phyloP scores from a whole-genome alignment of 2,113 vertebrate species.

The Myotis yumanensis region DNA sequence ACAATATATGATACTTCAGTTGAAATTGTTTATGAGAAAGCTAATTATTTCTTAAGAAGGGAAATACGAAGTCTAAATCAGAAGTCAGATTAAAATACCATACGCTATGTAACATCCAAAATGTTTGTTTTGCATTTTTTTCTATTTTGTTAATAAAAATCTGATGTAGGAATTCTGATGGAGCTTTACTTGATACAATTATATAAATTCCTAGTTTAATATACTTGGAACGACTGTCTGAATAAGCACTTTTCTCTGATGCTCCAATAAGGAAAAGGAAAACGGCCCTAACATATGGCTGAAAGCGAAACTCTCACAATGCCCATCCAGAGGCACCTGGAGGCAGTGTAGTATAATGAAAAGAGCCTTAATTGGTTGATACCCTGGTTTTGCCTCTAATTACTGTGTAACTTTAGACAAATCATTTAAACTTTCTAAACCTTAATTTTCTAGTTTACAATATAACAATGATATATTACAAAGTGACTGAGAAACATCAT shows the following conservation, averaged over 20 bases:
- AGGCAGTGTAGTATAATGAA: neutral
- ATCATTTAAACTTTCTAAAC: slow-evolving; percentile 23
- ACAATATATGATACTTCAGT: neutral
- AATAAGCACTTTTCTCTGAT: neutral
- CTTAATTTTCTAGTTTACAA: slow-evolving; percentile 13
- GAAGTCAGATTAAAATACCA: neutral
- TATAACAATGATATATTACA: neutral
- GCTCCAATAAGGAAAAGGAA: neutral
- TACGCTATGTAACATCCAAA: neutral
- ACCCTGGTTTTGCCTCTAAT: neutral
- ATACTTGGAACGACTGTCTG: neutral
- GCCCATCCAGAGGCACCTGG: neutral
- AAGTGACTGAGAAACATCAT: neutral
- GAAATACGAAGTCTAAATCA: neutral
- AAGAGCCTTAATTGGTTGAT: neutral
- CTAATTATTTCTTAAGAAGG: neutral
- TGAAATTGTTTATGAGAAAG: neutral
- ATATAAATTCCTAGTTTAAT: neutral
- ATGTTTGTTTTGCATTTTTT: neutral
- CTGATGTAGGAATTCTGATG: neutral
- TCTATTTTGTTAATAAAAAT: neutral
- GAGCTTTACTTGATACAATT: neutral
- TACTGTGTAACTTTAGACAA: neutral
- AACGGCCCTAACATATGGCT: neutral
- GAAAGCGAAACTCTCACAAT: neutral